Conservation (phyloP, 2,888 invertebrate genomes). For the Prenolepis imparis region DNA sequence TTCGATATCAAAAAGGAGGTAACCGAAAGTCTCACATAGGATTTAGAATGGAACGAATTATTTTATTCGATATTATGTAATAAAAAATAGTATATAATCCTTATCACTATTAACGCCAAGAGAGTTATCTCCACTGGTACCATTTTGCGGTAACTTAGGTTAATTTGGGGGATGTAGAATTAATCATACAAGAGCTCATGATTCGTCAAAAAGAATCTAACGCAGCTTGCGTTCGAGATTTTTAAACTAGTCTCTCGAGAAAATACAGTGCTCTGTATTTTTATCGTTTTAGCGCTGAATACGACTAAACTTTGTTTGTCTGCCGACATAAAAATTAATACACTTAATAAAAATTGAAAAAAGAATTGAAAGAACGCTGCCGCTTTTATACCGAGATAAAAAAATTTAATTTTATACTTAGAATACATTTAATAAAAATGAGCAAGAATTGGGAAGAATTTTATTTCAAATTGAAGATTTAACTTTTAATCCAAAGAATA, state of each 20-base stretch:
- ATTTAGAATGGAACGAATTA: neutral
- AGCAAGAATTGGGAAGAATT: neutral
- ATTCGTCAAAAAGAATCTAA: constrained; percentile 18
- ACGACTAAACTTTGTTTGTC: neutral
- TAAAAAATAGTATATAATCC: neutral
- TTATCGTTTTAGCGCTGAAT: constrained; percentile 32
- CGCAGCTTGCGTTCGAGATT: neutral
- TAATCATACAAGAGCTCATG: neutral
- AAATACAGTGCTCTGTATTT: neutral
- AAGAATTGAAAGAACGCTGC: too few species aligned
- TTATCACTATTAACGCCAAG: neutral
- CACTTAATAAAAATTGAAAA: neutral
- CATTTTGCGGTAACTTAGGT: neutral
- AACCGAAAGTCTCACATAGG: neutral
- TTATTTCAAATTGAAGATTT: neutral
- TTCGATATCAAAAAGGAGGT: constrained; percentile 10
- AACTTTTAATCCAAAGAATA: too few species aligned
- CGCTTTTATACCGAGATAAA: too few species aligned
- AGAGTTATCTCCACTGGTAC: neutral
- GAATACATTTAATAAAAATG: neutral
- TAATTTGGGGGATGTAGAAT: constrained; percentile 45
- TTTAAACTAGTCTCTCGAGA: constrained; percentile 23
- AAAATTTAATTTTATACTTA: neutral
- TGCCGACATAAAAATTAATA: neutral
- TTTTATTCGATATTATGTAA: constrained; percentile 10